These are phyloP conservation scores for Cetonia aurata DNA, from an alignment of 2,888 invertebrate genomes.

Conservation along the genomic window DNA sequence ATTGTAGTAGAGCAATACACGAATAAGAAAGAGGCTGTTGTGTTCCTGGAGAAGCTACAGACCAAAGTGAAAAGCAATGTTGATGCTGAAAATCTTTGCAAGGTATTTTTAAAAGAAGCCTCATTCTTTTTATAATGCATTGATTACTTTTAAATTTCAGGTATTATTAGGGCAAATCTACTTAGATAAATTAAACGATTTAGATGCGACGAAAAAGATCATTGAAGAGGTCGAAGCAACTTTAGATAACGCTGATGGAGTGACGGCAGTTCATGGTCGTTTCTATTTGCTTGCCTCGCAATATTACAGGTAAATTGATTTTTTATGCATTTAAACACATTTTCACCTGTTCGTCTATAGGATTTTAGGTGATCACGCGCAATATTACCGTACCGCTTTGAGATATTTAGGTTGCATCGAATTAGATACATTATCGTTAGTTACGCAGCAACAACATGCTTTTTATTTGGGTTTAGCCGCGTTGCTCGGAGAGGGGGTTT, in stretches of 20 bases:
- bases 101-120: conserved; percentile 66
- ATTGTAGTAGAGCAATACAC: conserved; percentile 81
- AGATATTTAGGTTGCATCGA: conserved; percentile 80
- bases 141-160: conserved; percentile 55
- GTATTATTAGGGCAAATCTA: conserved; percentile 87
- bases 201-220: conserved; percentile 84
- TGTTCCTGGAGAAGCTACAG: conserved; percentile 90
- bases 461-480: conserved; percentile 95
- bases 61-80: conserved; percentile 87
- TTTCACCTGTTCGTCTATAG: conserved; percentile 59
- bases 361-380: conserved; percentile 89
- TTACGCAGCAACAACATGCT: conserved; percentile 82
- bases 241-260: conserved; percentile 90
- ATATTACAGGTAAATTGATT: conserved; percentile 77
- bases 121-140: background rate
- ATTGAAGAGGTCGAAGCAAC: conserved; percentile 89
- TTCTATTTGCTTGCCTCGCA: conserved; percentile 95
- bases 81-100: conserved; percentile 90
- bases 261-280: conserved; percentile 93
- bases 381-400: conserved; percentile 95
- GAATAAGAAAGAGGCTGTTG: conserved; percentile 86
- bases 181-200: conserved; percentile 81
- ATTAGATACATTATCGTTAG: conserved; percentile 74
- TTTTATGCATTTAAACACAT: background rate
- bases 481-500: conserved; percentile 93